These are phyloP conservation scores for Elegia similella DNA, from an alignment of 2,888 invertebrate genomes.

Conservation along the genomic window DNA sequence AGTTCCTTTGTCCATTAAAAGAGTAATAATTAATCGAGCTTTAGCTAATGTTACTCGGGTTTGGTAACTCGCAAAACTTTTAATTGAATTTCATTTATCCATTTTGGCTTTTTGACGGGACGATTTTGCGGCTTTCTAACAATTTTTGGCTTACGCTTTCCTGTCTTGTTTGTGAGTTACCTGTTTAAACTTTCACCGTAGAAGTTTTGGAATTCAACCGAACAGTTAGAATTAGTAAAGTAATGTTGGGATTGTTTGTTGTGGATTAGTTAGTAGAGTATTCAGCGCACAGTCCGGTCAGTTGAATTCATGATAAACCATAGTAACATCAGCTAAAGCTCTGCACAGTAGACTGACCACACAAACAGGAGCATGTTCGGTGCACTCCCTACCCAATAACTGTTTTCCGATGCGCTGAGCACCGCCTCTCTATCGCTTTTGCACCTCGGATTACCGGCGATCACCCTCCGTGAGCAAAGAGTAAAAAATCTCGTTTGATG, in stretches of 20 bases:
- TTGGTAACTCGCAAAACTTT: constrained; percentile 70
- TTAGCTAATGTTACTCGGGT: constrained; percentile 66
- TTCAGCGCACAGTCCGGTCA: neutral
- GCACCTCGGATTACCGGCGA: constrained; percentile 60
- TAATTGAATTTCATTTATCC: constrained; percentile 73
- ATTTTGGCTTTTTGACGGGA: constrained; percentile 68
- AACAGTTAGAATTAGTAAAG: neutral
- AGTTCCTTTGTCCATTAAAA: constrained; percentile 68
- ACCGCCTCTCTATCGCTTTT: constrained; percentile 47
- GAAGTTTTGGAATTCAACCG: constrained; percentile 27
- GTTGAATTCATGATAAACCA: constrained; percentile 23
- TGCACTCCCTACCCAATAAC: constrained; percentile 50
- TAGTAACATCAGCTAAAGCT: constrained; percentile 31
- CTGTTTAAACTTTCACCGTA: constrained; percentile 32
- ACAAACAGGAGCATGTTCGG: constrained; percentile 44
- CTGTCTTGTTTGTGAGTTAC: constrained; percentile 44
- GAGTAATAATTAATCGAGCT: constrained; percentile 74
- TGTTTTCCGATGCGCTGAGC: constrained; percentile 64
- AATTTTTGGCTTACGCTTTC: constrained; percentile 57
- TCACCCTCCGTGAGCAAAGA: constrained; percentile 37
- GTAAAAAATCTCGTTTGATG: constrained; percentile 47
- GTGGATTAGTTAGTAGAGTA: neutral
- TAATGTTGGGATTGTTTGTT: neutral
- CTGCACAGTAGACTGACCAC: constrained; percentile 40
- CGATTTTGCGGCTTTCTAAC: constrained; percentile 53